A percentile compares a stretch with the other conserved stretches of the same genome.
Evolutionary conservation across 2,888 invertebrate genomes (phyloP).

Genomic region (Hydrotaea cyrtoneurina): DNA sequence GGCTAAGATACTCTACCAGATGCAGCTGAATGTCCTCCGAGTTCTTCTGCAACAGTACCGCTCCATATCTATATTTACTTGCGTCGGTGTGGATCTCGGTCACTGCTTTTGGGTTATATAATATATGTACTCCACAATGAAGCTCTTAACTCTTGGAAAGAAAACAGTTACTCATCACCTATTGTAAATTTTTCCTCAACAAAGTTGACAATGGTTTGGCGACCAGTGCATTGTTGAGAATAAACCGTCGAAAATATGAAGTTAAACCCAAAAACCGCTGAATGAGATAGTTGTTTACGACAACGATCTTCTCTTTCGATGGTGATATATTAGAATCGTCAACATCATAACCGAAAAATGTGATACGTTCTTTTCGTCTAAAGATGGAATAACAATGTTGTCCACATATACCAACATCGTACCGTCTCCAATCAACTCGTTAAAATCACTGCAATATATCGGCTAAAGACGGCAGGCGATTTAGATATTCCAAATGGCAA

Average conservation of each 20-base stretch:
- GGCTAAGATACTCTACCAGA: slow-evolving; percentile 23
- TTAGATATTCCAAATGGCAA: slow-evolving; percentile 63
- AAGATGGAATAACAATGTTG: slow-evolving; percentile 63
- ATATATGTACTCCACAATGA: neutral
- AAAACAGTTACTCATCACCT: slow-evolving; percentile 54
- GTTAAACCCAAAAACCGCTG: slow-evolving; percentile 50
- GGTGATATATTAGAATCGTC: neutral
- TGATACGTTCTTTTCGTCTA: slow-evolving; percentile 52
- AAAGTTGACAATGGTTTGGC: neutral
- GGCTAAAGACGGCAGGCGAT: slow-evolving; percentile 60
- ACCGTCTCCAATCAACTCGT: slow-evolving; percentile 57
- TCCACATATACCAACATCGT: slow-evolving; percentile 3
- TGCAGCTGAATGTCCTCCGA: slow-evolving; percentile 4
- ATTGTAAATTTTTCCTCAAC: neutral
- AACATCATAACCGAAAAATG: slow-evolving; percentile 56
- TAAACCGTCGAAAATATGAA: slow-evolving; percentile 33
- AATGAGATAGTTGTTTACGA: slow-evolving; percentile 48
- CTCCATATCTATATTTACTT: slow-evolving; percentile 37
- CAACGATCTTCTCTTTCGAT: slow-evolving; percentile 38
- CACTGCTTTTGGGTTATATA: slow-evolving; percentile 20
- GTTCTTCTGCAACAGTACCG: slow-evolving; percentile 54
- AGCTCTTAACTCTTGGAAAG: slow-evolving; percentile 22
- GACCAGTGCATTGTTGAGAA: neutral
- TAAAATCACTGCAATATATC: slow-evolving; percentile 58
- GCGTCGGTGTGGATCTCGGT: slow-evolving; percentile 67